Percentiles rank a stretch among this genome's conserved stretches.
Evolutionary conservation across 1,140 invertebrate species (phyloP).

Genomic region (Drosophila funebris): DNA sequence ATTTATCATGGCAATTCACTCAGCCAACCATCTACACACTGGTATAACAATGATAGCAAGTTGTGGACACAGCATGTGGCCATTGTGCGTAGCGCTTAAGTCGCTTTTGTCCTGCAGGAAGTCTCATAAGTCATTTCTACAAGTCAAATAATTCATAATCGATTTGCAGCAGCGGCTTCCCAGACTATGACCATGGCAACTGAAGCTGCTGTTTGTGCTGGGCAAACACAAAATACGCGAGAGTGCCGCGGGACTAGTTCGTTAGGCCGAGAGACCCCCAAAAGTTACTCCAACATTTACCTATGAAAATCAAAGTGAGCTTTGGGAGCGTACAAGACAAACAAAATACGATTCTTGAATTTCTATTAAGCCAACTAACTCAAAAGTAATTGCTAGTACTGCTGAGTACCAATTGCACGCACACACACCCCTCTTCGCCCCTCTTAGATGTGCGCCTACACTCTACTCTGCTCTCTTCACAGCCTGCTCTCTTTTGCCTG

Average conservation of each 20-base stretch:
- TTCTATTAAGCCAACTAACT: constrained; percentile 80
- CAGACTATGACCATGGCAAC: neutral
- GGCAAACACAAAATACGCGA: constrained; percentile 37
- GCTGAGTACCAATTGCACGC: constrained; percentile 52
- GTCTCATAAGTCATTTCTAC: constrained; percentile 82
- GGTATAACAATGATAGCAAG: constrained; percentile 63
- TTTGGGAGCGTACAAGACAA: constrained; percentile 67
- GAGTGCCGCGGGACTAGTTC: constrained; percentile 54
- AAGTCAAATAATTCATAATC: constrained; percentile 83
- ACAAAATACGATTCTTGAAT: constrained; percentile 74
- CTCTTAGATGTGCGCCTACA: neutral
- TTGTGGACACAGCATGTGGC: constrained; percentile 35
- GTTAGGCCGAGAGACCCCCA: constrained; percentile 38
- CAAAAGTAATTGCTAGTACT: constrained; percentile 71
- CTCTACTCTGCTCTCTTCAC: neutral
- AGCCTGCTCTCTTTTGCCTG: neutral
- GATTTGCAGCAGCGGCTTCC: constrained; percentile 53
- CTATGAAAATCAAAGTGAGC: constrained; percentile 80
- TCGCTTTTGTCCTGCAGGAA: constrained; percentile 48
- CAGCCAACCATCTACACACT: constrained; percentile 5
- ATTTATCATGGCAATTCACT: constrained; percentile 25
- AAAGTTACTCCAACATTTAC: constrained; percentile 68
- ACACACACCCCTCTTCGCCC: neutral
- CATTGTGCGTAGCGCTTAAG: constrained; percentile 54
- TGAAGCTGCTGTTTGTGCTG: constrained; percentile 12